A percentile compares a stretch with the other conserved stretches of the same genome.
phyloP scores from a whole-genome alignment of 2,888 invertebrate genomes.

The Polydrusus tereticollis region DNA sequence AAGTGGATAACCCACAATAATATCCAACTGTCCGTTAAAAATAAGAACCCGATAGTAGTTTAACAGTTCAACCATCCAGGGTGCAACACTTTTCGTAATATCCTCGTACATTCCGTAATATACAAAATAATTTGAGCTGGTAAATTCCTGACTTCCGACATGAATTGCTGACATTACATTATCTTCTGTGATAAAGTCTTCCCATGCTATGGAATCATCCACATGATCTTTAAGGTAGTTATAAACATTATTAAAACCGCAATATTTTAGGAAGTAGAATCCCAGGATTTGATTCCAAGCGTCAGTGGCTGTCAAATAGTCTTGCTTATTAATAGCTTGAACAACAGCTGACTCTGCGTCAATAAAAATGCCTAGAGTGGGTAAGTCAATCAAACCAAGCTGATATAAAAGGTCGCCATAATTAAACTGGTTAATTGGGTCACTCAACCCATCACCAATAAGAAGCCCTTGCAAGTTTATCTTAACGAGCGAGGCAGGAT shows the following conservation, averaged over 20 bases:
- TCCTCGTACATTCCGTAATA: constrained; percentile 80
- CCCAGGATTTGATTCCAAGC: constrained; percentile 74
- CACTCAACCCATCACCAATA: constrained; percentile 77
- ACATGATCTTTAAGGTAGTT: constrained; percentile 16
- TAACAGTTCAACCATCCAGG: constrained; percentile 78
- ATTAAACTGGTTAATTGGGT: constrained; percentile 72
- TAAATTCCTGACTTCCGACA: constrained; percentile 84
- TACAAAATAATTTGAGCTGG: constrained; percentile 71
- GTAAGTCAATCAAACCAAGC: constrained; percentile 76
- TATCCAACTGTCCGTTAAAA: constrained; percentile 92
- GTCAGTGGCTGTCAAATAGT: constrained; percentile 79
- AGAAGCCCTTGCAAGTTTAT: constrained; percentile 59
- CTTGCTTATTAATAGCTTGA: constrained; percentile 72
- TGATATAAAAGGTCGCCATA: constrained; percentile 78
- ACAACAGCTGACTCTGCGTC: constrained; percentile 71
- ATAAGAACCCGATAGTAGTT: constrained; percentile 80
- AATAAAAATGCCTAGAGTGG: constrained; percentile 72
- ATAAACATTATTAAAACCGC: constrained; percentile 13
- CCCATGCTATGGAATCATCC: constrained; percentile 11
- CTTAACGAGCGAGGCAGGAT: constrained; percentile 72
- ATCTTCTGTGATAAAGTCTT: constrained; percentile 57
- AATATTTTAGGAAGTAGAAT: not conserved
- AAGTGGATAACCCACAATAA: constrained; percentile 89
- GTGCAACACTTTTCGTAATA: constrained; percentile 85
- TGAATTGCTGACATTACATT: constrained; percentile 82